phyloP scores from a whole-genome alignment of 2,113 vertebrate genomes.

The Colius striatus region DNA sequence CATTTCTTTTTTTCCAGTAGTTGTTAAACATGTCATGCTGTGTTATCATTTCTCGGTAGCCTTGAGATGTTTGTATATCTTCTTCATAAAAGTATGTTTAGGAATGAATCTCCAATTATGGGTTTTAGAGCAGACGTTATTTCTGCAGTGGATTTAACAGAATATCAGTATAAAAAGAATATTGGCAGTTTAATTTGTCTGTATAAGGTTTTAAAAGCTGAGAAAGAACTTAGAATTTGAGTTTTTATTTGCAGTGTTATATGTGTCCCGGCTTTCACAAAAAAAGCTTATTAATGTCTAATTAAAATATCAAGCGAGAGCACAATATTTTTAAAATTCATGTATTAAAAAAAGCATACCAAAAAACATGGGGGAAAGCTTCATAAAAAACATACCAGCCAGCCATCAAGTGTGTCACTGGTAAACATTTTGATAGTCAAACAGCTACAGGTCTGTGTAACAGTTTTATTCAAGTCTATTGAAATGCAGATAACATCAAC shows the following conservation, averaged over 20 bases:
- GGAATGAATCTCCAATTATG: background rate
- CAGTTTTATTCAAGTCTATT: background rate
- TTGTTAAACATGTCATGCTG: constrained; percentile 13
- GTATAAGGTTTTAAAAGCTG: background rate
- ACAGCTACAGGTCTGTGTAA: background rate
- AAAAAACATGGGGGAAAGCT: background rate
- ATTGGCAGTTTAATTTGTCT: background rate
- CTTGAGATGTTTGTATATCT: background rate
- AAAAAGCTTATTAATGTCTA: background rate
- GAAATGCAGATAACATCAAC: background rate
- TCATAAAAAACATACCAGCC: background rate
- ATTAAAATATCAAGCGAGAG: background rate
- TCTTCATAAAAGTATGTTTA: background rate
- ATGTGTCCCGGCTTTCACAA: background rate
- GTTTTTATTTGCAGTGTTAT: background rate
- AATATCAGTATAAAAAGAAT: background rate
- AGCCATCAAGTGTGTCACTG: background rate
- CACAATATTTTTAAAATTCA: background rate
- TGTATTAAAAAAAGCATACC: background rate
- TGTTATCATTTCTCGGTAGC: background rate
- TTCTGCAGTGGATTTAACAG: constrained; percentile 23
- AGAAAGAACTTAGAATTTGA: background rate
- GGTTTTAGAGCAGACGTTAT: background rate
- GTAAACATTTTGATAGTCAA: background rate
- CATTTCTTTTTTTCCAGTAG: background rate